Conservation (phyloP, 2,113 vertebrate species). For the Australoheros scitulus region DNA sequence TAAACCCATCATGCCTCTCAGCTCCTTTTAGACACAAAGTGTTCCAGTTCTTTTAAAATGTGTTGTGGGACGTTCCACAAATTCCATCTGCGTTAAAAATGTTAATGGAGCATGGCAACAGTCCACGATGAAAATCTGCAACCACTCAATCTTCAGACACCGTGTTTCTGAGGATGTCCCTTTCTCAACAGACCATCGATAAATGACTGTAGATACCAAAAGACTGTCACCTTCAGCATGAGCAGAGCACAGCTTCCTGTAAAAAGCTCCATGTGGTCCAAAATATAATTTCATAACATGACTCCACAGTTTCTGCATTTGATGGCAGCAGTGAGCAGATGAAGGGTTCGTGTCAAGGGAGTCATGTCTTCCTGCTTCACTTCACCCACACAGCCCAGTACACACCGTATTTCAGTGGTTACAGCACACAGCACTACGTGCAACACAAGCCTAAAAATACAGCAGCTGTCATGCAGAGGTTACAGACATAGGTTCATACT, state of each 20-base stretch:
- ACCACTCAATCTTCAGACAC: constrained; percentile 16
- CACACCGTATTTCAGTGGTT: not conserved
- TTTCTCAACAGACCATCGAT: not conserved
- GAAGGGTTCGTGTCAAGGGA: not conserved
- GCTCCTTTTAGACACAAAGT: constrained; percentile 6
- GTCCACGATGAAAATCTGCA: constrained; percentile 1
- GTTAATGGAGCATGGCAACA: constrained; percentile 16
- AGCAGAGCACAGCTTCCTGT: not conserved
- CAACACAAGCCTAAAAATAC: not conserved
- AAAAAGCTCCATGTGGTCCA: not conserved
- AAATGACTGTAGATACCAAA: not conserved
- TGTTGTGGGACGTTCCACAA: constrained; percentile 17
- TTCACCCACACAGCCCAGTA: not conserved
- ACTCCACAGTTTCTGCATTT: not conserved
- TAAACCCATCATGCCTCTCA: not conserved
- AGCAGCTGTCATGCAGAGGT: not conserved
- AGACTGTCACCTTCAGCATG: not conserved
- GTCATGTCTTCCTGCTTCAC: constrained; percentile 14
- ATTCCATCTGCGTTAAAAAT: constrained; percentile 21
- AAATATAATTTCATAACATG: not conserved
- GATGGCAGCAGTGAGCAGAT: not conserved
- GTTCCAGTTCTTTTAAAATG: not conserved
- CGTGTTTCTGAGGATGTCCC: not conserved
- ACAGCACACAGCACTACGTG: not conserved
- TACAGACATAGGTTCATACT: not conserved